Evolutionary conservation across 2,113 vertebrate genomes (phyloP).

Genomic region (Leptocoma aspasia): DNA sequence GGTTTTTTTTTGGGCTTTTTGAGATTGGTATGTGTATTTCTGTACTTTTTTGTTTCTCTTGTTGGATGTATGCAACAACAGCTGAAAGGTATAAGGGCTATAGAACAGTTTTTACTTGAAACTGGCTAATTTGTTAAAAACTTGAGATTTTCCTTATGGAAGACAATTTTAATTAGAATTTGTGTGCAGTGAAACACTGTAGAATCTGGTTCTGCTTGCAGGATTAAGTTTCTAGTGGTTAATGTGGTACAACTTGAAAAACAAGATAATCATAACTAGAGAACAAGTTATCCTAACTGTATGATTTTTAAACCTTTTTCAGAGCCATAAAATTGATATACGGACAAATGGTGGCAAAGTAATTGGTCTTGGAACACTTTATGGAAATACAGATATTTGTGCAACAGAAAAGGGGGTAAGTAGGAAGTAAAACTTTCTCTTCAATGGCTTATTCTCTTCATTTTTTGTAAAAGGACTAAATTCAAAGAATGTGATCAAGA

Average conservation of each 20-base stretch:
- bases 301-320: slow-evolving; percentile 9
- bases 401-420: slow-evolving; percentile 83
- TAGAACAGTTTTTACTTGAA: neutral
- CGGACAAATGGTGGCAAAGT: slow-evolving; percentile 83
- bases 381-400: slow-evolving; percentile 86
- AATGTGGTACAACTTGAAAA: neutral
- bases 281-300: neutral
- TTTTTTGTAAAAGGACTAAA: neutral
- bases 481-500: neutral
- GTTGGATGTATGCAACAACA: neutral
- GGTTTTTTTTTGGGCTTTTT: neutral
- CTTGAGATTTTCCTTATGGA: neutral
- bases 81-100: neutral
- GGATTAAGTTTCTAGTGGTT: neutral
- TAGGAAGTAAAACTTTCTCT: neutral
- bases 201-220: neutral
- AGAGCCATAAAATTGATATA: slow-evolving; percentile 85
- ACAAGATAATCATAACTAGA: neutral
- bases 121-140: neutral
- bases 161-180: neutral
- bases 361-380: slow-evolving; percentile 84
- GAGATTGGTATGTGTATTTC: neutral
- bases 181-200: neutral
- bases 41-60: neutral
- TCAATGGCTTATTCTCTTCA: neutral